A percentile compares a stretch with the other conserved stretches of the same genome.
These are phyloP conservation scores for Micromys minutus DNA, from an alignment of 2,113 vertebrate species.

Conservation along the genomic window DNA sequence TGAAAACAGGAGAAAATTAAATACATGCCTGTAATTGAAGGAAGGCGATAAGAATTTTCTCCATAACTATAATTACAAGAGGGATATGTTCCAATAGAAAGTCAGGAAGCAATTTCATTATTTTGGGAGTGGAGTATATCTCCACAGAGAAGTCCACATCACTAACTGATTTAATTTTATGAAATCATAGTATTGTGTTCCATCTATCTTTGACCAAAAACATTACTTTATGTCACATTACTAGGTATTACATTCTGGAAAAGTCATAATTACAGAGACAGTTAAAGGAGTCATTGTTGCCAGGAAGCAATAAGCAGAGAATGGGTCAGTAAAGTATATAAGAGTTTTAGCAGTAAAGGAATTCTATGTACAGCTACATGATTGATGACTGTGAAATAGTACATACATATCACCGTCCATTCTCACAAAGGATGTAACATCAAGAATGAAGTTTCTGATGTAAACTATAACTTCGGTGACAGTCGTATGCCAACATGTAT, in stretches of 20 bases:
- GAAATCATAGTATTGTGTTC: no score
- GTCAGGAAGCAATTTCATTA: neutral
- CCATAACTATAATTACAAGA: neutral
- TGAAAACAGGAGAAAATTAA: neutral
- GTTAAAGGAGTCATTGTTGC: neutral
- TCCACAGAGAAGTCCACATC: no score
- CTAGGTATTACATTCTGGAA: neutral
- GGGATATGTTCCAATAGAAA: neutral
- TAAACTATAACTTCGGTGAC: neutral
- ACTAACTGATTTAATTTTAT: neutral
- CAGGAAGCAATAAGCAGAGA: neutral
- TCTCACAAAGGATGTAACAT: neutral
- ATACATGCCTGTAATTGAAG: neutral
- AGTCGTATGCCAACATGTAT: no score
- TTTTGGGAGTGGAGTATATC: neutral
- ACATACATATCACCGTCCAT: neutral
- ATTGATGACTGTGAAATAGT: neutral
- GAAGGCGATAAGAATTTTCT: neutral
- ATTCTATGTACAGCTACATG: neutral
- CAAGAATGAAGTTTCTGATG: neutral
- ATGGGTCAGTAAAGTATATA: neutral
- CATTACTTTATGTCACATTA: neutral
- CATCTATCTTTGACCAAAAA: neutral
- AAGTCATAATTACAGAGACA: neutral
- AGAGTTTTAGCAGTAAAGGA: neutral